A percentile compares a stretch with the other conserved stretches of the same genome.
Conservation (phyloP, 2,113 vertebrate species). For the Callipepla squamata region DNA sequence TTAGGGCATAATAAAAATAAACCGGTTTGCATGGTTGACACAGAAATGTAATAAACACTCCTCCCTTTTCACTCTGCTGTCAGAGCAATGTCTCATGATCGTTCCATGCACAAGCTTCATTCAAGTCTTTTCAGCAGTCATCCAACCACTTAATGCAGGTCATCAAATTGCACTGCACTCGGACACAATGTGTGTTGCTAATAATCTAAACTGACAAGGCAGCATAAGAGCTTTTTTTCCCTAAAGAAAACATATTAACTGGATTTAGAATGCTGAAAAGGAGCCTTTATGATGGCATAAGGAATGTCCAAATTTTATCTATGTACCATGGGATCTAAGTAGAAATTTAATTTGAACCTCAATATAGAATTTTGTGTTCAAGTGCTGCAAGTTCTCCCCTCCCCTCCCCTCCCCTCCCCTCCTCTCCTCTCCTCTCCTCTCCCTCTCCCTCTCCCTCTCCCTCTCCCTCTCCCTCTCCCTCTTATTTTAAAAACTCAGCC, state of each 20-base stretch:
- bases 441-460: no score
- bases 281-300: neutral
- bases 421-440: no score
- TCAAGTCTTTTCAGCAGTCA: neutral
- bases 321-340: neutral
- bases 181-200: neutral
- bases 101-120: neutral
- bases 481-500: neutral
- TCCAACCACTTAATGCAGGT: constrained; percentile 2
- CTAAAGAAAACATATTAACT: neutral
- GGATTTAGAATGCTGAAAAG: constrained; percentile 16
- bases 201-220: constrained; percentile 54
- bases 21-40: neutral
- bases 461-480: no score
- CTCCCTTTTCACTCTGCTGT: neutral
- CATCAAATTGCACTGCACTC: neutral
- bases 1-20: neutral
- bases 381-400: neutral
- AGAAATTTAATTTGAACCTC: constrained; percentile 24
- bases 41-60: neutral
- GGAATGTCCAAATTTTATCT: constrained; percentile 12
- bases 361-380: neutral
- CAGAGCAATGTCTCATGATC: neutral
- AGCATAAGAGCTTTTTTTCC: neutral
- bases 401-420: no score